Base-by-base conservation (phyloP, 2,888 invertebrate genomes). In the Timandra comae region DNA sequence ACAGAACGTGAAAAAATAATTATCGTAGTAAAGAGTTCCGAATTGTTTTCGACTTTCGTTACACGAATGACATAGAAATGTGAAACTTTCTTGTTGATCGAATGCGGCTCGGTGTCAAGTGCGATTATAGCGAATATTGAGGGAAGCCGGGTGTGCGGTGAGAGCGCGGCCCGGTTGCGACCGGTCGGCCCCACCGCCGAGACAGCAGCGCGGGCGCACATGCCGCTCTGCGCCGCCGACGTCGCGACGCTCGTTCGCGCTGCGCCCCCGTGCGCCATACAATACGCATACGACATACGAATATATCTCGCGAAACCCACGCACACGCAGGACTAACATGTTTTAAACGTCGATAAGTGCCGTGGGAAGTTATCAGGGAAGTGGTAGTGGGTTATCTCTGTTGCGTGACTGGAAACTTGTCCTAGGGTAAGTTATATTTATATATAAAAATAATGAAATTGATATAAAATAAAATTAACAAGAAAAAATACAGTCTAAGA, bases 131-230 rank as follows among this genome's bases (percentile, higher is more conserved):
- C 56, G 63, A 68, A 69, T 62, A 59, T 56, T 39, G 71, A 67
- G 72, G 77, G 67, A 68, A 29, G 46, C 43, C 47, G 41, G 16
- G 40, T 33, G 68, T 66, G 16, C 16, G 16, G 16, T 16, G 16
- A 16, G 16, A 16, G 46, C 69, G 76, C 74, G 81, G 73, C 81
- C 84, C 77, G 78, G 70, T 80, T 81, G 81, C 78, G 82, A 81
- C 82, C 84, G 82, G 82, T 80, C 81, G 80, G 73, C 79, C 78
- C 82, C 81, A 69, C 81, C 71, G 75, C 67, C 46, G 41, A 69
- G 56, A 63, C 63, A 52, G 55, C 16, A 3, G 59, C 69, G 72
- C 66, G 61, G 59, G 73, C 75, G 74, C 76, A 71, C 67, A 74
- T 57, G 70, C 73, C 72, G 79, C 74, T 71, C 65, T 68, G 80